phyloP scores from a whole-genome alignment of 2,797 vertebrate species.

The Lepilemur septentrionalis region DNA sequence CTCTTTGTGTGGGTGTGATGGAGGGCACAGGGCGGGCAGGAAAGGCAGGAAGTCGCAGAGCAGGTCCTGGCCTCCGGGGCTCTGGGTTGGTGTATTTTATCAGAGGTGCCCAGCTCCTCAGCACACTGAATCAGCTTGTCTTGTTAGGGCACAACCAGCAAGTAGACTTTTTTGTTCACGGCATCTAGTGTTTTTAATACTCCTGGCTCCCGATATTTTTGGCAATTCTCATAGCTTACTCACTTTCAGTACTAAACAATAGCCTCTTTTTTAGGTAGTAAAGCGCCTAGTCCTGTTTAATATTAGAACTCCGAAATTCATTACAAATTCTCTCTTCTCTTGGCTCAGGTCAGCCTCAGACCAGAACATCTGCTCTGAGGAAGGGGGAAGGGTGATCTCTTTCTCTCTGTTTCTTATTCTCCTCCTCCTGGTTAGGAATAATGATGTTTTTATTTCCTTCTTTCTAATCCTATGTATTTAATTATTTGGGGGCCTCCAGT shows the following conservation, averaged over 20 bases:
- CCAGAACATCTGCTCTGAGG: neutral
- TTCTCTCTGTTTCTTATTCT: neutral
- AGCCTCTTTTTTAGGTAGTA: neutral
- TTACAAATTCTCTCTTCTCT: neutral
- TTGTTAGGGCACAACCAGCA: neutral
- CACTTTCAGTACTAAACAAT: neutral
- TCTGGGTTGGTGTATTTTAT: rapidly evolving
- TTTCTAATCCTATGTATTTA: neutral
- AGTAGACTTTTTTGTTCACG: neutral
- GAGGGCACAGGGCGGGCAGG: neutral
- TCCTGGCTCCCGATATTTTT: neutral
- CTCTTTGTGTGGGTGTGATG: neutral
- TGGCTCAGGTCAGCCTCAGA: neutral
- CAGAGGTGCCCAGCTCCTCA: neutral
- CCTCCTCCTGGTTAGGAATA: neutral
- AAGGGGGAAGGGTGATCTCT: rapidly evolving
- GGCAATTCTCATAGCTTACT: neutral
- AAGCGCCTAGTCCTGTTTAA: neutral
- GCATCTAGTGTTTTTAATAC: neutral
- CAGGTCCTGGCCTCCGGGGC: rapidly evolving
- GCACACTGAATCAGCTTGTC: rapidly evolving
- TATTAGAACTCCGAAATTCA: neutral
- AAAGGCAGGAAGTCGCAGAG: neutral
- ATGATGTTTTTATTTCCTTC: neutral
- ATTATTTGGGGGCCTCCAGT: neutral